phyloP scores from a whole-genome alignment of 2,888 invertebrate genomes.

The Papilio gigon region DNA sequence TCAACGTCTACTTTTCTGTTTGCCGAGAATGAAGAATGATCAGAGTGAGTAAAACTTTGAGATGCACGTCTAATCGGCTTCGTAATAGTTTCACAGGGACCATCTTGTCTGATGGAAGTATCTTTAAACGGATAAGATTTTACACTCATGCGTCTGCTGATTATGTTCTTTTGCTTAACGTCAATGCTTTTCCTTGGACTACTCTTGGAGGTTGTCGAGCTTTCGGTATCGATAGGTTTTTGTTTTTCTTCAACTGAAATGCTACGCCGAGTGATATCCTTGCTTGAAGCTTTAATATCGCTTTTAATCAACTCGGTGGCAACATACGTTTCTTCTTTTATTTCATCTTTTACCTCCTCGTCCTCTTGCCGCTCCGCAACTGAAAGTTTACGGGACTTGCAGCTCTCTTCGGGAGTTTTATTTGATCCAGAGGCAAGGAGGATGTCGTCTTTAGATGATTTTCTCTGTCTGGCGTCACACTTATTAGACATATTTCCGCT shows the following conservation, averaged over 20 bases:
- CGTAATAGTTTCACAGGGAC: conserved; percentile 45
- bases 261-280: conserved; percentile 52
- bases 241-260: conserved; percentile 70
- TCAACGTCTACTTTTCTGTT: conserved; percentile 53
- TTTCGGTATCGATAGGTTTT: conserved; percentile 47
- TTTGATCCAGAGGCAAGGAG: conserved; percentile 63
- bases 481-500: conserved; percentile 85
- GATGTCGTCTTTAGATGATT: conserved; percentile 74
- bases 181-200: conserved; percentile 64
- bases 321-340: conserved; percentile 63
- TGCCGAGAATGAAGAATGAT: conserved; percentile 54
- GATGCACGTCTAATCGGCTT: conserved; percentile 52
- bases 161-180: conserved; percentile 57
- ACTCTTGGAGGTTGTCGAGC: conserved; percentile 48
- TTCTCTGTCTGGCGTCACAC: conserved; percentile 80
- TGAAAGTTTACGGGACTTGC: conserved; percentile 83
- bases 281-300: conserved; percentile 56
- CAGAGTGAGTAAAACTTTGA: conserved; percentile 43
- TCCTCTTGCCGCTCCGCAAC: conserved; percentile 84
- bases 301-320: conserved; percentile 58
- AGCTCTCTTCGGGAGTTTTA: conserved; percentile 82
- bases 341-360: conserved; percentile 80
- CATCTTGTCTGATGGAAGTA: conserved; percentile 45
- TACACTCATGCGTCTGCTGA: conserved; percentile 50
- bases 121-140: conserved; percentile 55